Conservation (phyloP, 2,888 invertebrate genomes). For the Mayetiola destructor region DNA sequence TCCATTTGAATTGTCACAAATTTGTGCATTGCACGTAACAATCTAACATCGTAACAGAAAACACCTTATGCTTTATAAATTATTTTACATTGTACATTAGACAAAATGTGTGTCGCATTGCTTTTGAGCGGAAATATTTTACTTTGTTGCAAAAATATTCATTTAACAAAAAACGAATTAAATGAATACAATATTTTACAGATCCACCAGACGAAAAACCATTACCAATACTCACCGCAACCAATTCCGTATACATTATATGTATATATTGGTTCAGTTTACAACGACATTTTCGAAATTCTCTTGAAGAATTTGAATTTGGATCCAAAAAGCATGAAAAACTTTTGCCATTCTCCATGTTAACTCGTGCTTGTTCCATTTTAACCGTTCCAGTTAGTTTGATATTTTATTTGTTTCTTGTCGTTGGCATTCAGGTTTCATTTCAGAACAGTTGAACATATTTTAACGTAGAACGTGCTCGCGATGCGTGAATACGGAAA, state of each 20-base stretch:
- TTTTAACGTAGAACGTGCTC: not conserved
- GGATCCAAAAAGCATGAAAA: not conserved
- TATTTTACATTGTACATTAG: too few relatives aligned
- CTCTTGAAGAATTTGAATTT: constrained; percentile 9
- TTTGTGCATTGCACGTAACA: too few relatives aligned
- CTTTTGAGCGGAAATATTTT: too few relatives aligned
- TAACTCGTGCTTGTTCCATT: not conserved
- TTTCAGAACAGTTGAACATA: not conserved
- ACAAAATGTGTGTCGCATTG: not conserved
- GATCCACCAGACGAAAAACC: constrained; percentile 9
- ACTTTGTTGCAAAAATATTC: not conserved
- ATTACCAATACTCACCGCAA: constrained; percentile 11
- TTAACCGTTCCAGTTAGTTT: not conserved
- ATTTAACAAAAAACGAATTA: not conserved
- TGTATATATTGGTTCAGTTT: too few relatives aligned
- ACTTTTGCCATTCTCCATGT: not conserved
- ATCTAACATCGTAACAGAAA: too few relatives aligned
- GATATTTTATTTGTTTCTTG: not conserved
- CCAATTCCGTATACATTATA: constrained; percentile 9
- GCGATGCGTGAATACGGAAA: not conserved
- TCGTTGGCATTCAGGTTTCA: not conserved
- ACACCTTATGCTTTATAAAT: constrained; percentile 3
- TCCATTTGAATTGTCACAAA: too few relatives aligned
- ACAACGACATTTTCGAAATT: too few relatives aligned
- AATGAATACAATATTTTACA: constrained; percentile 12